These are phyloP conservation scores for Campoplex capitator DNA, from an alignment of 2,888 invertebrate genomes.

Conservation along the genomic window DNA sequence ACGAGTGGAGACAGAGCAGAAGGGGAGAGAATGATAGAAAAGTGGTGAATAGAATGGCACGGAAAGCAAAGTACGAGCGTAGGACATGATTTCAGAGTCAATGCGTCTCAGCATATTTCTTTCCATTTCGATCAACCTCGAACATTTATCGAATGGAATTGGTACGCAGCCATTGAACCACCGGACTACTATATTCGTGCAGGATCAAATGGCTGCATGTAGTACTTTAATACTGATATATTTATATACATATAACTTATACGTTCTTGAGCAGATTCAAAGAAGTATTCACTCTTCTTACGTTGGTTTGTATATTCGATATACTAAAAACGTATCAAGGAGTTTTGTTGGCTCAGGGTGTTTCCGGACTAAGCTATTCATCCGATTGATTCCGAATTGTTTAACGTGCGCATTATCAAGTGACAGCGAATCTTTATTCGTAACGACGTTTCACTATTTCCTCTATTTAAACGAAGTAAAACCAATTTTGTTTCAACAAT, in stretches of 20 bases:
- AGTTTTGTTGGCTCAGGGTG: not conserved
- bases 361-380: not conserved
- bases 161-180: slow-evolving; percentile 55
- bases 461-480: not conserved
- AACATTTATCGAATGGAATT: slow-evolving; percentile 61
- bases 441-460: not conserved
- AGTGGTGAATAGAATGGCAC: not conserved
- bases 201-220: not conserved
- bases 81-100: slow-evolving; percentile 16
- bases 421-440: not conserved
- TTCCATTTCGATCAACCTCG: slow-evolving; percentile 27
- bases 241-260: not conserved
- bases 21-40: slow-evolving; percentile 12
- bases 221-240: not conserved
- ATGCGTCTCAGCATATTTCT: slow-evolving; percentile 33
- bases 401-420: not conserved
- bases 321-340: slow-evolving; percentile 1
- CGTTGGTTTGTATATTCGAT: not conserved
- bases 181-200: not conserved
- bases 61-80: slow-evolving; percentile 11
- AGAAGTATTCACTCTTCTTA: not conserved
- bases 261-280: slow-evolving; percentile 50
- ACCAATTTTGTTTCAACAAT: not conserved
- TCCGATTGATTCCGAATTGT: not conserved
- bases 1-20: not conserved